Conservation (phyloP, 2,888 invertebrate genomes). For the Pyrocoelia pectoralis region DNA sequence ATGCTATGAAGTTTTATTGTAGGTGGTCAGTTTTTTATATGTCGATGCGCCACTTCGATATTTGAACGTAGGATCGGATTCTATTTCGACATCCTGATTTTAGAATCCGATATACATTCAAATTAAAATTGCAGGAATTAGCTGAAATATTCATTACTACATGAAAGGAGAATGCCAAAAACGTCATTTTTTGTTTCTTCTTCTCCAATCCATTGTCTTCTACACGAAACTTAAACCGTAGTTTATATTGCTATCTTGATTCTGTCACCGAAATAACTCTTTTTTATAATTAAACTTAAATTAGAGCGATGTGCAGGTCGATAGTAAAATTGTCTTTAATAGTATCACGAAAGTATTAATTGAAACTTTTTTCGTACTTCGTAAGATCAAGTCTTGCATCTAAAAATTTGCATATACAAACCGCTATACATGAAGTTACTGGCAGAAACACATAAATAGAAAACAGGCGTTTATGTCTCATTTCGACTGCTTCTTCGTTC, state of each 20-base stretch:
- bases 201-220: slow-evolving; percentile 18
- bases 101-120: slow-evolving; percentile 48
- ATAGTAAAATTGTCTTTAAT: too few relatives aligned
- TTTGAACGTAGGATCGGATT: slow-evolving; percentile 44
- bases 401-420: too few relatives aligned
- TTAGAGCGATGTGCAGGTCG: neutral
- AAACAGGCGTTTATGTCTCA: too few relatives aligned
- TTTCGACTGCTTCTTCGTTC: too few relatives aligned
- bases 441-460: too few relatives aligned
- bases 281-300: neutral
- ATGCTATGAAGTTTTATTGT: slow-evolving; percentile 48
- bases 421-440: too few relatives aligned
- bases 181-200: slow-evolving; percentile 34
- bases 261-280: slow-evolving; percentile 6
- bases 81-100: slow-evolving; percentile 36
- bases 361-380: too few relatives aligned
- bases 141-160: slow-evolving; percentile 59
- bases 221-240: neutral
- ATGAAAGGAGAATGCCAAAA: slow-evolving; percentile 51
- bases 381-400: too few relatives aligned
- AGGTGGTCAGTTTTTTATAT: slow-evolving; percentile 49
- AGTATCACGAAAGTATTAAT: too few relatives aligned
- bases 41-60: slow-evolving; percentile 45
- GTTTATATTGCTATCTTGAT: slow-evolving; percentile 7
- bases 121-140: slow-evolving; percentile 56